Conservation (phyloP, 2,113 vertebrate species). For the Lycaon pictus region DNA sequence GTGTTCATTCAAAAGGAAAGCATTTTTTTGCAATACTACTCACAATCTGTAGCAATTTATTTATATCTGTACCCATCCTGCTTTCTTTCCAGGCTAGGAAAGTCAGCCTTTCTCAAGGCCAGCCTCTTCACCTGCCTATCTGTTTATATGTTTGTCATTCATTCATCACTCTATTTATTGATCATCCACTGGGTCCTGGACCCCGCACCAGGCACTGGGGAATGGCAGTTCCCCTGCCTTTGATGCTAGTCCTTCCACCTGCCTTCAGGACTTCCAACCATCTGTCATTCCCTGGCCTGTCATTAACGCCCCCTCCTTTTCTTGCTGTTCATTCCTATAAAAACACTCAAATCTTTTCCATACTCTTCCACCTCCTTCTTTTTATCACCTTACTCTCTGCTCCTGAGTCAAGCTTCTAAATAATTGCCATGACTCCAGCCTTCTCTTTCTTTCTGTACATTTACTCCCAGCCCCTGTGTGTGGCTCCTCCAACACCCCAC, state of each 20-base stretch:
- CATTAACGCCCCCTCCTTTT: not conserved
- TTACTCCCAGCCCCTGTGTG: accelerated
- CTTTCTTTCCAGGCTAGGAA: not conserved
- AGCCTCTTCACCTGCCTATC: not conserved
- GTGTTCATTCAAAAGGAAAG: not conserved
- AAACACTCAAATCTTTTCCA: not conserved
- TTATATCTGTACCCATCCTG: not conserved
- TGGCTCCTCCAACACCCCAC: accelerated
- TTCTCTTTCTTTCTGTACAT: not conserved
- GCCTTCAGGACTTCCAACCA: not conserved
- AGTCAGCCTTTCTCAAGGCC: not conserved
- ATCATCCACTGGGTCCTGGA: not conserved
- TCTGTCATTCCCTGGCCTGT: too few species aligned
- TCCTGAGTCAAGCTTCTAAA: not conserved
- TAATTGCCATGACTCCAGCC: not conserved
- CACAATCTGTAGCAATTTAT: not conserved
- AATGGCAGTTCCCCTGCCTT: not conserved
- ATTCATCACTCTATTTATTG: not conserved
- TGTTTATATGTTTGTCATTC: too few species aligned
- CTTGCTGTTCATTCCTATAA: not conserved
- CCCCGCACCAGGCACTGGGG: not conserved
- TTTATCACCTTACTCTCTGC: not conserved
- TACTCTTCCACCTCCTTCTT: not conserved
- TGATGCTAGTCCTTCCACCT: not conserved
- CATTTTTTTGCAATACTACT: not conserved